These are phyloP conservation scores for Periophthalmodon schlosseri DNA, from an alignment of 2,113 vertebrate species.

Conservation along the genomic window DNA sequence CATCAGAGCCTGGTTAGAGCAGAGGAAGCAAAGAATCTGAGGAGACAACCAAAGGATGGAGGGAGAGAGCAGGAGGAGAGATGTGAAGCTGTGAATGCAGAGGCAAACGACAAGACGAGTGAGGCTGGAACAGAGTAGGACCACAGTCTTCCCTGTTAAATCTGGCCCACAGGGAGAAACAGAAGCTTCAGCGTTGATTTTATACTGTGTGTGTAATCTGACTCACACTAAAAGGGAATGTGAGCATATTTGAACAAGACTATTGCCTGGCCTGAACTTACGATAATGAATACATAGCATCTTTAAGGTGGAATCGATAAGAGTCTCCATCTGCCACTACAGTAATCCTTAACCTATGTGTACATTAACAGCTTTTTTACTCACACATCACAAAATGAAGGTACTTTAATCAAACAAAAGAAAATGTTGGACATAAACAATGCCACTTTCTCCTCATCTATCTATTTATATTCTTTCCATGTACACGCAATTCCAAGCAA, in stretches of 20 bases:
- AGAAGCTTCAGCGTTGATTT: constrained; percentile 19
- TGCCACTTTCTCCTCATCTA: constrained; percentile 16
- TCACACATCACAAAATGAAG: neutral
- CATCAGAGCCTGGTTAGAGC: constrained; percentile 34
- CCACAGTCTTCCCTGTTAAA: constrained; percentile 32
- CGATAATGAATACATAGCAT: neutral
- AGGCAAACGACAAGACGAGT: constrained; percentile 29
- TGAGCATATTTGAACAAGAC: constrained; percentile 31
- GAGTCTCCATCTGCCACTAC: neutral
- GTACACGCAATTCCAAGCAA: constrained; percentile 18
- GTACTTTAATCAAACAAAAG: neutral
- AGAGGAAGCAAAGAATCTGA: constrained; percentile 36
- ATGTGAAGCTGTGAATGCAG: constrained; percentile 20
- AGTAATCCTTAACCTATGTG: too few relatives aligned
- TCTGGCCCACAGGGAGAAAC: constrained; percentile 31
- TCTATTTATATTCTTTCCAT: constrained; percentile 24
- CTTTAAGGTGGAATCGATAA: neutral
- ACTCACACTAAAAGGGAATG: constrained; percentile 46
- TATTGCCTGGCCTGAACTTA: constrained; percentile 23
- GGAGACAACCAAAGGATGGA: constrained; percentile 35
- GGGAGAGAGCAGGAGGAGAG: constrained; percentile 23
- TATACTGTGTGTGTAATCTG: constrained; percentile 43
- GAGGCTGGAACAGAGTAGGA: constrained; percentile 10
- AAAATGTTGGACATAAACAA: neutral
- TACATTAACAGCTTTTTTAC: neutral